phyloP scores from a whole-genome alignment of 2,888 invertebrate species.

The Orthosia cruda region DNA sequence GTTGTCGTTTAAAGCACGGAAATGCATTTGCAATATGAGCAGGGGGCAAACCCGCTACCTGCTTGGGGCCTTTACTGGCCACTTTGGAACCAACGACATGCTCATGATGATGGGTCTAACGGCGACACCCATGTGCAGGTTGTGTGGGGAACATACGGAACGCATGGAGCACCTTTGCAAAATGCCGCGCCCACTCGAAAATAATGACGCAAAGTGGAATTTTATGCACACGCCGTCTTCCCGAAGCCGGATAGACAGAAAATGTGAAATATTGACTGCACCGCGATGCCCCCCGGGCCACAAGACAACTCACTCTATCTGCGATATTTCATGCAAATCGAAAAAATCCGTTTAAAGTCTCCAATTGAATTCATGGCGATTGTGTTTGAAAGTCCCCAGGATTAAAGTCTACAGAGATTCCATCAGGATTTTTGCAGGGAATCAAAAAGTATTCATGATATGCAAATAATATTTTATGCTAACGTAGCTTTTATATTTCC shows the following conservation, averaged over 20 bases:
- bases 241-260: conserved; percentile 62
- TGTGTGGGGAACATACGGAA: too few relatives aligned
- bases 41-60: too few relatives aligned
- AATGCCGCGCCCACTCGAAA: conserved; percentile 82
- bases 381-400: conserved; percentile 59
- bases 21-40: too few relatives aligned
- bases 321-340: conserved; percentile 76
- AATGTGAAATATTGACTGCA: conserved; percentile 79
- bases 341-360: conserved; percentile 74
- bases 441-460: conserved; percentile 45
- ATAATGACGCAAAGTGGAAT: conserved; percentile 87
- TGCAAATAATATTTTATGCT: conserved; percentile 32
- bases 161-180: conserved; percentile 69
- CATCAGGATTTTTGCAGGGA: conserved; percentile 39
- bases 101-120: too few relatives aligned
- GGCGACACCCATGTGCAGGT: too few relatives aligned
- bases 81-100: too few relatives aligned
- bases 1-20: too few relatives aligned
- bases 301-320: conserved; percentile 58
- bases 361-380: conserved; percentile 66
- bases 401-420: conserved; percentile 48
- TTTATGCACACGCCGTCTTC: conserved; percentile 73
- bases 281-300: conserved; percentile 49
- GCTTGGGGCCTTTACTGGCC: too few relatives aligned
- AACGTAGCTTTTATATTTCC: conserved; percentile 5